Percentiles rank a stretch among this genome's conserved stretches.
These are phyloP conservation scores for Cichladusa arquata DNA, from an alignment of 2,113 vertebrate species.

Conservation along the genomic window DNA sequence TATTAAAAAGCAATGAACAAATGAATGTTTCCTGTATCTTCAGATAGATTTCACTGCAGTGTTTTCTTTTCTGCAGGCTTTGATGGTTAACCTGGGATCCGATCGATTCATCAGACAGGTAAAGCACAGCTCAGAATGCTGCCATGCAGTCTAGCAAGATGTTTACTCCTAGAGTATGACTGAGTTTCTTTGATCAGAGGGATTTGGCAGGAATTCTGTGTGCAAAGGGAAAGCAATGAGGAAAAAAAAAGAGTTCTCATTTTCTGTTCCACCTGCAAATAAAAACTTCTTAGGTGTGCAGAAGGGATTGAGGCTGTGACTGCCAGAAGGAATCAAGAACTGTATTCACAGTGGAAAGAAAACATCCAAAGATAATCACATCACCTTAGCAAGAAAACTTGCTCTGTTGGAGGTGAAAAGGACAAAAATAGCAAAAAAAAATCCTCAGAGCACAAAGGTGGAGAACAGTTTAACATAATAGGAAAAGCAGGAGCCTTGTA, in stretches of 20 bases:
- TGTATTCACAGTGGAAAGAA: not conserved
- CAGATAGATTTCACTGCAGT: not conserved
- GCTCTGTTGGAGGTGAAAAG: not conserved
- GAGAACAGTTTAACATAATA: not conserved
- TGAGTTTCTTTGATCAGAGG: not conserved
- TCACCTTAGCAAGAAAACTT: not conserved
- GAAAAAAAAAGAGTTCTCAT: not conserved
- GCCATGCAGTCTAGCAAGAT: not conserved
- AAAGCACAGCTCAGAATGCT: not conserved
- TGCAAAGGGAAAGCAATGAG: not conserved
- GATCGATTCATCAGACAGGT: conserved; percentile 98
- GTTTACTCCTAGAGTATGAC: not conserved
- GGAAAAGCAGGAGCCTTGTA: not conserved
- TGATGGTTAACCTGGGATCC: conserved; percentile 96
- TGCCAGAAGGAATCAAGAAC: not conserved
- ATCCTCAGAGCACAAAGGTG: not conserved
- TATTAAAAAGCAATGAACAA: not conserved
- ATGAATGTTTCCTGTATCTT: not conserved
- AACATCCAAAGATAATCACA: not conserved
- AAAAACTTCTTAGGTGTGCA: not conserved
- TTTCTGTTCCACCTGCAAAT: not conserved
- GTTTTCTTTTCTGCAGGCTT: conserved; percentile 78
- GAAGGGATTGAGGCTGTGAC: not conserved
- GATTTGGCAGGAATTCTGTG: not conserved
- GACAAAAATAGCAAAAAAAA: not conserved